These are phyloP conservation scores for Lanius collurio DNA, from an alignment of 2,113 vertebrate genomes.

Conservation along the genomic window DNA sequence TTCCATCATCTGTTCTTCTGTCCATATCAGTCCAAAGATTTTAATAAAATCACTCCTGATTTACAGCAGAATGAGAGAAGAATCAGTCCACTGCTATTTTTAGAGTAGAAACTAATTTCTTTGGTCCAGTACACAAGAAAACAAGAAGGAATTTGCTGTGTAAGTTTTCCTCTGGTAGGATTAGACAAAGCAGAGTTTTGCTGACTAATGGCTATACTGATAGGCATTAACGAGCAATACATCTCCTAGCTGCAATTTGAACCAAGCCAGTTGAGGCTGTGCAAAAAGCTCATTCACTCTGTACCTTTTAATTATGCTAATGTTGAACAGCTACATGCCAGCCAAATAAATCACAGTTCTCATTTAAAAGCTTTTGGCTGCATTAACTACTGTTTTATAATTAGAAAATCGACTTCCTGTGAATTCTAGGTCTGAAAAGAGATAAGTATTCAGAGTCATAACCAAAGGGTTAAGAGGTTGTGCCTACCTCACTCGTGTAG, in stretches of 20 bases:
- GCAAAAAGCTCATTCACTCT: conserved; percentile 44
- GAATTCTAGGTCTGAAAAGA: conserved; percentile 15
- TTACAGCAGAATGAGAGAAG: neutral
- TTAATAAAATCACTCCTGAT: neutral
- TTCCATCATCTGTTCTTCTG: neutral
- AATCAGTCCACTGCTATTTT: neutral
- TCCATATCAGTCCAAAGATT: neutral
- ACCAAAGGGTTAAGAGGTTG: conserved; percentile 42
- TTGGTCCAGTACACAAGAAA: neutral
- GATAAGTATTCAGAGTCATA: conserved; percentile 39
- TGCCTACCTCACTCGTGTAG: neutral
- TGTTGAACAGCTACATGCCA: conserved; percentile 13
- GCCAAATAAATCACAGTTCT: conserved; percentile 72
- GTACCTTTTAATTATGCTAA: conserved; percentile 74
- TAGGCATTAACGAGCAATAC: conserved; percentile 55
- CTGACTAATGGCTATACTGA: conserved; percentile 65
- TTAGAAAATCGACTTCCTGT: conserved; percentile 71
- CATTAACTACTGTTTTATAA: conserved; percentile 74
- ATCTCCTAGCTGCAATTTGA: conserved; percentile 57
- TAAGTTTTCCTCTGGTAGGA: conserved; percentile 31
- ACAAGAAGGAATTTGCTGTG: conserved; percentile 24
- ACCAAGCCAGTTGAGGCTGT: conserved; percentile 28
- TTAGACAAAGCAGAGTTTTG: conserved; percentile 37
- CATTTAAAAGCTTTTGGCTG: conserved; percentile 67
- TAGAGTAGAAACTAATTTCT: neutral